A percentile compares a stretch with the other conserved stretches of the same genome.
Evolutionary conservation across 2,113 vertebrate genomes (phyloP).

Genomic region (Gymnorhina tibicen): DNA sequence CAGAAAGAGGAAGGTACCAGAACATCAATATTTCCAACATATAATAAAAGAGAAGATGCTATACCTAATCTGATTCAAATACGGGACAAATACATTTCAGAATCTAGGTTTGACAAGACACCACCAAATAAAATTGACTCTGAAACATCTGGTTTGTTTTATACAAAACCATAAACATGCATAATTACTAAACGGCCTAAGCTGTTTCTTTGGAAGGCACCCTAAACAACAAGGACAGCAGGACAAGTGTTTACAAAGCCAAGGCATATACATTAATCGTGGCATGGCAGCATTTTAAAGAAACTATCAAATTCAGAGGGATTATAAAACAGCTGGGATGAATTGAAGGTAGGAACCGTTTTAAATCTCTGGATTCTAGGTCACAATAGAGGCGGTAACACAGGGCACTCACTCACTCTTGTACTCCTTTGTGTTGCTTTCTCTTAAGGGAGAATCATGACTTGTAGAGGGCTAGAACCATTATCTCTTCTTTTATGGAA

Average conservation of each 20-base stretch:
- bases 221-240: slow-evolving; percentile 1
- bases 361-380: slow-evolving; percentile 3
- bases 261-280: not conserved
- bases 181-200: not conserved
- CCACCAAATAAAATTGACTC: not conserved
- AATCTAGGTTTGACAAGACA: not conserved
- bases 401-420: not conserved
- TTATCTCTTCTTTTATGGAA: slow-evolving; percentile 4
- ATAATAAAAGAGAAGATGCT: not conserved
- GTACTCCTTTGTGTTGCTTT: not conserved
- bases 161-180: not conserved
- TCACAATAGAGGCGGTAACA: not conserved
- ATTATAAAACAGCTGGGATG: slow-evolving; percentile 40
- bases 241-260: slow-evolving; percentile 6
- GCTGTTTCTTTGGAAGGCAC: not conserved
- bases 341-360: not conserved
- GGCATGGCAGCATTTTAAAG: slow-evolving; percentile 14
- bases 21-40: not conserved
- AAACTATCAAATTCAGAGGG: slow-evolving; percentile 1
- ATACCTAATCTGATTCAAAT: not conserved
- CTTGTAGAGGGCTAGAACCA: not conserved
- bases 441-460: not conserved
- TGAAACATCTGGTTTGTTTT: slow-evolving; percentile 17
- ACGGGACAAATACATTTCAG: not conserved
- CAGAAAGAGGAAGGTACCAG: not conserved